Base-by-base conservation (phyloP, 2,888 invertebrate genomes). In the Cerastis leucographa region DNA sequence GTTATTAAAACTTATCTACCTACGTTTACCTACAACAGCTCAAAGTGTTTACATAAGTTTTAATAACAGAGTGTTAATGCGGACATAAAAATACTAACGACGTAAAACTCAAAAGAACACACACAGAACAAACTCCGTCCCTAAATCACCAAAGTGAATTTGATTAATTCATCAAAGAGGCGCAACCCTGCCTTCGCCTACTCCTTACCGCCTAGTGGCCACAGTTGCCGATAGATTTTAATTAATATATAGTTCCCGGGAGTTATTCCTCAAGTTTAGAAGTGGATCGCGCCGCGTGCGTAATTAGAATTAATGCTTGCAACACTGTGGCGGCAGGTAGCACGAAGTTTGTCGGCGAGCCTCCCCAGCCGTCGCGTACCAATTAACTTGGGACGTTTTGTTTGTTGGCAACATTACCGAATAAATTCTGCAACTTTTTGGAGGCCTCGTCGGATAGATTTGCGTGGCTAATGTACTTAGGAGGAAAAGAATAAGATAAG, bases 171-270 rank as follows among this genome's bases (percentile, higher is more conserved):
- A 85, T 85, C 78, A 77, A 76, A 76, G 62, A n/a, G 56, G 61
- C 68, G 56, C 77, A 76, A 59, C 78, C 76, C 80, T 72, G 78
- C 69, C 67, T 17, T 14, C 42, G n/a, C 17, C n/a, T 64, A 8
- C 40, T 62, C 77, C 71, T 75, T 76, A 40, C 62, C 77, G 80
- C 74, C 76, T 80, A 77, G 74, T 73, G 81, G 67, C 71, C 78
- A 76, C 82, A 86, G 82, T 86, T 85, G 78, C 85, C 87, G 87
- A 92, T 92, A 91, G 92, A 90, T 92, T 92, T 92, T 93, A 92
- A 93, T 93, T 93, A 92, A 92, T 91, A 91, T 90, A 92, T 92
- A 92, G 92, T 92, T 92, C 90, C 91, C 89, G 69, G 78, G 90
- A 91, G 92, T 88, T 89, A 90, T 86, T 88, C 85, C 87, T 84